phyloP scores from a whole-genome alignment of 92 coral and sea anemone genomes.

The Porites rus region DNA sequence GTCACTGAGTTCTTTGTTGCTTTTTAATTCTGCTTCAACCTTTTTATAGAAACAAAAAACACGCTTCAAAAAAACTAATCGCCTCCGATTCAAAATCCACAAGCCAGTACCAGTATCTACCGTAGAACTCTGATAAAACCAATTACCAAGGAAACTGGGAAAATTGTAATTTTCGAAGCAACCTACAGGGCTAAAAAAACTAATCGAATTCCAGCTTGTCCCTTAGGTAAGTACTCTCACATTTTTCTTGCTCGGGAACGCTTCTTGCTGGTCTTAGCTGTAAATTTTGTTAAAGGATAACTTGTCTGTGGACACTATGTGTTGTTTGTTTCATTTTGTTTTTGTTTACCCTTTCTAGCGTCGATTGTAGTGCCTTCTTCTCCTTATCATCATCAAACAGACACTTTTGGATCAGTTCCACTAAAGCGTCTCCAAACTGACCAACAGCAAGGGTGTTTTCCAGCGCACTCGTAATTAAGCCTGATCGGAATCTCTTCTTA shows the following conservation, averaged over 20 bases:
- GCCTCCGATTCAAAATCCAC: not conserved
- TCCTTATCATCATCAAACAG: slow-evolving; percentile 82
- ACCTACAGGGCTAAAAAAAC: no score
- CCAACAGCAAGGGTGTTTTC: slow-evolving; percentile 34
- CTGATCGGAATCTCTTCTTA: slow-evolving; percentile 71
- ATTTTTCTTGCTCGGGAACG: no score
- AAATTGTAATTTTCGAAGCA: no score
- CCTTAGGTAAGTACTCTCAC: no score
- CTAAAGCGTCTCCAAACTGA: slow-evolving; percentile 69
- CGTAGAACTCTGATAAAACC: no score
- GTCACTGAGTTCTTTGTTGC: slow-evolving; percentile 45
- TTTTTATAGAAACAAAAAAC: not conserved
- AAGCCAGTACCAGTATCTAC: not conserved
- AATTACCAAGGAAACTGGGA: no score
- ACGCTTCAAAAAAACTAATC: not conserved
- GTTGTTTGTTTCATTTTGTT: not conserved
- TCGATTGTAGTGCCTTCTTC: slow-evolving; percentile 66
- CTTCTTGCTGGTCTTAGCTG: no score
- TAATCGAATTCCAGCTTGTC: no score
- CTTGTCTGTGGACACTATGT: no score
- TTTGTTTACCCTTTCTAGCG: slow-evolving; percentile 65
- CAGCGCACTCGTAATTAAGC: slow-evolving; percentile 47
- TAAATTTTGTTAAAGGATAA: no score
- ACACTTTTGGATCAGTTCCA: slow-evolving; percentile 80
- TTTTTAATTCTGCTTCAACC: slow-evolving; percentile 62